Conservation (phyloP, 2,113 vertebrate species). For the Chloroceryle aenea region DNA sequence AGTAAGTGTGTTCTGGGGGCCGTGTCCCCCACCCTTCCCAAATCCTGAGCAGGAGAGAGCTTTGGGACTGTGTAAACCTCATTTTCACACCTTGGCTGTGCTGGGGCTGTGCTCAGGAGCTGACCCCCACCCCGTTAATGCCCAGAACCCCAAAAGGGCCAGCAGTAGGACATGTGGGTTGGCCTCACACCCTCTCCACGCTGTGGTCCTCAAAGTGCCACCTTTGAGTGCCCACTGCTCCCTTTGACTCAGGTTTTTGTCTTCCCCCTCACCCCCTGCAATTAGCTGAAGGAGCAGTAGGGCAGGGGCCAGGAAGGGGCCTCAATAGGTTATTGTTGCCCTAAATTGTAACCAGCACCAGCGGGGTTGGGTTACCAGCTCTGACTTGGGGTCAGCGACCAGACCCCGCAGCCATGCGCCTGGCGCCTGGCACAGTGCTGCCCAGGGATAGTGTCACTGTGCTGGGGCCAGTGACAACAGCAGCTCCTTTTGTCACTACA, state of each 20-base stretch:
- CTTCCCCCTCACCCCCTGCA: not conserved
- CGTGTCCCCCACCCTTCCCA: not conserved
- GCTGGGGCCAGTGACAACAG: rapidly evolving
- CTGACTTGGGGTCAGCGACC: not conserved
- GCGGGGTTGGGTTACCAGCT: conserved; percentile 25
- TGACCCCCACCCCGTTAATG: rapidly evolving
- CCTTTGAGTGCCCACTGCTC: not conserved
- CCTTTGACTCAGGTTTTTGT: not conserved
- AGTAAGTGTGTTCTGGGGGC: not conserved
- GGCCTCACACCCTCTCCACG: rapidly evolving
- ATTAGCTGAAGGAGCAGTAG: conserved; percentile 45
- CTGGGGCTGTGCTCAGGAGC: not conserved
- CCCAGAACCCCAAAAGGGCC: rapidly evolving
- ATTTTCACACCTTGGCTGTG: rapidly evolving
- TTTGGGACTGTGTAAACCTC: rapidly evolving
- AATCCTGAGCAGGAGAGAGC: not conserved
- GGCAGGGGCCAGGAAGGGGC: conserved; percentile 58
- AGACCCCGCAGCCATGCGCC: not conserved
- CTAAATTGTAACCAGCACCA: conserved; percentile 65
- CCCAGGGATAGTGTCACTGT: rapidly evolving
- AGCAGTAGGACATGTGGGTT: rapidly evolving
- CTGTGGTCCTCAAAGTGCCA: not conserved
- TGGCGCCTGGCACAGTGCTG: rapidly evolving
- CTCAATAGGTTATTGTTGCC: conserved; percentile 61
- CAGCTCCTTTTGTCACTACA: rapidly evolving